phyloP scores from a whole-genome alignment of 2,797 vertebrate genomes.

The Amblyraja radiata region DNA sequence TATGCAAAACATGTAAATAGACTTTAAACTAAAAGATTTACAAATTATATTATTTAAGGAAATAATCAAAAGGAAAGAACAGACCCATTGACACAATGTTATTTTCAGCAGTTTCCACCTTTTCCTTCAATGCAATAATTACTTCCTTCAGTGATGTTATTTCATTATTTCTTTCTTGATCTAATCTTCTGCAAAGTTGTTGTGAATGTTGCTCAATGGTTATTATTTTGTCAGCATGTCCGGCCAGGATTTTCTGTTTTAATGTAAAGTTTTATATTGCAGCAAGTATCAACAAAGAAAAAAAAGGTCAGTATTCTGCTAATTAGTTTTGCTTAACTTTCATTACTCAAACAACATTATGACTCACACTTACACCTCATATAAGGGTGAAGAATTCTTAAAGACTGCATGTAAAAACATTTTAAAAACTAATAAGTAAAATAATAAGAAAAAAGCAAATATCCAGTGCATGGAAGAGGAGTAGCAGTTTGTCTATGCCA shows the following conservation, averaged over 20 bases:
- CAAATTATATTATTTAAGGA: not conserved
- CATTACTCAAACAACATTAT: not conserved
- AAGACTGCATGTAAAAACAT: not conserved
- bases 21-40: not conserved
- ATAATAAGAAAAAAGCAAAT: not conserved
- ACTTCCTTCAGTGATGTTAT: conserved; percentile 65
- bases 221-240: conserved; percentile 56
- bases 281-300: conserved; percentile 14
- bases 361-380: not conserved
- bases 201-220: conserved; percentile 63
- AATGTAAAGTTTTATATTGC: conserved; percentile 32
- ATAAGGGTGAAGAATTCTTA: not conserved
- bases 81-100: conserved; percentile 72
- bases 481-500: not conserved
- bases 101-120: conserved; percentile 68
- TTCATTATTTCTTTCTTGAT: conserved; percentile 59
- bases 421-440: not conserved
- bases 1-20: not conserved
- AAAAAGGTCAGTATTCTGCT: not conserved
- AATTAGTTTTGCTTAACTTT: not conserved
- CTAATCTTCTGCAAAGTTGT: conserved; percentile 62
- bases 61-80: conserved; percentile 35
- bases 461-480: not conserved
- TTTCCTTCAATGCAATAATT: conserved; percentile 66
- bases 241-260: conserved; percentile 56